Evolutionary conservation across 2,888 invertebrate species (phyloP), one percentile per base, ranked within the genome.

Genomic region (Caenorhabditis panamensis): DNA sequence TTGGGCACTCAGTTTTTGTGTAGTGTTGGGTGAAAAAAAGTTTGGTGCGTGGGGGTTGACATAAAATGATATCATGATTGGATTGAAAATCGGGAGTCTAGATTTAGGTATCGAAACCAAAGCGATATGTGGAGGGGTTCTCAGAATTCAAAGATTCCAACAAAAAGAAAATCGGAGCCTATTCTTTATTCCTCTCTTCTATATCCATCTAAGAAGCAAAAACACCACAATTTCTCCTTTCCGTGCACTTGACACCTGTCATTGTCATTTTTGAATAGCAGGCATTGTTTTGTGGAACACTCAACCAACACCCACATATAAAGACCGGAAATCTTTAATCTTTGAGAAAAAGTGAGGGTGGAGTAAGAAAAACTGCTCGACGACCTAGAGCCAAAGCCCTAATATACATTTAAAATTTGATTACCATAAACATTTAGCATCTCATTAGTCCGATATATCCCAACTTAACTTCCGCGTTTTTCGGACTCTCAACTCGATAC

Each of bases 391-490:
- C 36, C n/a, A n/a, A n/a, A n/a, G n/a, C n/a, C n/a, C n/a, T n/a
- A n/a, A n/a, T n/a, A n/a, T n/a, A n/a, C n/a, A n/a, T n/a, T n/a
- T n/a, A n/a, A n/a, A n/a, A n/a, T n/a, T n/a, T n/a, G 18, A 47
- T 47, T 47, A 47, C 20, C 47, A 47, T 47, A 18, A 18, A 2
- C 47, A 47, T 18, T 20, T n/a, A 18, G 9, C 47, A 47, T 47
- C 2, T 47, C 47, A 47, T 47, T 47, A 54, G 13, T 28, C 54
- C 2, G 4, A 26, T 8, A 26, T 41, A 26, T 16, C 28, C 26
- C 13, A 44, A 36, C 28, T 2, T 53, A 63, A 62, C 63, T 72
- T 72, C 72, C 63, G 22, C 5, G 58, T 54, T 37, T 36, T 58
- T 13, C 53, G n/a, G 71, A 56, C 13, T 41, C 47, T 47, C n/a